Evolutionary conservation across 2,113 vertebrate genomes (phyloP).

Genomic region (human): GRCh38 chr21:43008501-43009000

Average conservation of each 20-base stretch:
- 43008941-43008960: background rate
- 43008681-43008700: background rate
- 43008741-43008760: background rate
- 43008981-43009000: fast-evolving
- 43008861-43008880: background rate
- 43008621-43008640: background rate
- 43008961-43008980: background rate
- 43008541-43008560: background rate
- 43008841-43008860: fast-evolving
- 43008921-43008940: background rate
- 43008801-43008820: background rate
- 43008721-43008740: background rate
- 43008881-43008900: too few species aligned
- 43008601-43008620: background rate
- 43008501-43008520: background rate
- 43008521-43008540: background rate
- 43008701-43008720: background rate
- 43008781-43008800: background rate
- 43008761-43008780: background rate
- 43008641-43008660: background rate
- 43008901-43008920: background rate
- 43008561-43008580: too few species aligned
- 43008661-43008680: background rate
- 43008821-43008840: background rate
- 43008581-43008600: too few species aligned